These are phyloP conservation scores for Pachyrhynchus sulphureomaculatus DNA, from an alignment of 1,140 invertebrate species.

Conservation along the genomic window DNA sequence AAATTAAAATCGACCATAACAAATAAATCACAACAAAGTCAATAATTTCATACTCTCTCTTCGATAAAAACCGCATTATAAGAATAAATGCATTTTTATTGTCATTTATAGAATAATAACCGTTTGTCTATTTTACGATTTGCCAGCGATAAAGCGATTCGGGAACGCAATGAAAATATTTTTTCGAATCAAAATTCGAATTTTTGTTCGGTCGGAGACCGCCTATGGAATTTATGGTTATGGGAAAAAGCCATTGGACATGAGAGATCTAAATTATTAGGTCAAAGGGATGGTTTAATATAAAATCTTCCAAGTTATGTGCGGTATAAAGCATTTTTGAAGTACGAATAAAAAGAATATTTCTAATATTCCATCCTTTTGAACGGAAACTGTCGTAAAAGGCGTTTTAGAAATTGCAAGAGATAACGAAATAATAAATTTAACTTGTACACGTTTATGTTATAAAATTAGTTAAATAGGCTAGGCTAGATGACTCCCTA, in stretches of 20 bases:
- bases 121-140: constrained; percentile 19
- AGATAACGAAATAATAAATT: no score
- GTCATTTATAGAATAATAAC: constrained; percentile 7
- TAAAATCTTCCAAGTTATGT: constrained; percentile 6
- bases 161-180: constrained; percentile 15
- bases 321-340: no score
- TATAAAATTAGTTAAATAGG: no score
- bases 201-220: constrained; percentile 26
- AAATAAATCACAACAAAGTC: no score
- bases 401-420: no score
- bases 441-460: no score
- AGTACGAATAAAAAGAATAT: no score
- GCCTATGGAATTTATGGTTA: constrained; percentile 38
- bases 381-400: no score
- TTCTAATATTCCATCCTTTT: no score
- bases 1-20: no score
- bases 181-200: constrained; percentile 30
- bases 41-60: no score
- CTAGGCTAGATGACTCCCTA: no score
- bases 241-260: constrained; percentile 28
- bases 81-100: constrained; percentile 15
- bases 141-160: constrained; percentile 8
- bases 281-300: constrained; percentile 1
- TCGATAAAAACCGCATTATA: background rate
- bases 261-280: background rate